These are phyloP conservation scores for Zaprionus davidi DNA, from an alignment of 1,140 invertebrate species.

Conservation along the genomic window DNA sequence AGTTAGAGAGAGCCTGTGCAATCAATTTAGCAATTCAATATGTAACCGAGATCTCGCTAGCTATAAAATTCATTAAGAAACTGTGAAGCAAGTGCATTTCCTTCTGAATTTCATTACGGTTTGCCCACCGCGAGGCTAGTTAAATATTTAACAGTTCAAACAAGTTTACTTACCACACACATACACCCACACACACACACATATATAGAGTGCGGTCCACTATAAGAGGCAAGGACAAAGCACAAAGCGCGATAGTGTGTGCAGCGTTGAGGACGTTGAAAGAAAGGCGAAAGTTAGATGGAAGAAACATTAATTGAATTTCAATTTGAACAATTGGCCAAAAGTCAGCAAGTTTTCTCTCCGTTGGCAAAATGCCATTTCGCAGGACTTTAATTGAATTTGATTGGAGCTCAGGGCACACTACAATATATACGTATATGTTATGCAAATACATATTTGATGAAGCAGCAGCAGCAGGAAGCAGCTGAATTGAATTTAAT, in stretches of 20 bases:
- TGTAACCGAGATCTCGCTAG: slow-evolving; percentile 34
- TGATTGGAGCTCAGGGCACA: slow-evolving; percentile 16
- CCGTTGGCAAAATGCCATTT: slow-evolving; percentile 2
- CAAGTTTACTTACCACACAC: slow-evolving; percentile 56
- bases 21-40: slow-evolving; percentile 49
- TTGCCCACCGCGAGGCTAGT: slow-evolving; percentile 65
- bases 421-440: neutral
- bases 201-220: neutral
- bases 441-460: slow-evolving; percentile 31
- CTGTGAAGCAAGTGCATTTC: slow-evolving; percentile 44
- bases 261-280: neutral
- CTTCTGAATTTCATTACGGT: slow-evolving; percentile 64
- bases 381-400: slow-evolving; percentile 54
- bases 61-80: slow-evolving; percentile 81
- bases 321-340: slow-evolving; percentile 71
- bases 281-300: slow-evolving; percentile 27
- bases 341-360: slow-evolving; percentile 24
- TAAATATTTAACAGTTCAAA: slow-evolving; percentile 77
- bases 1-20: slow-evolving; percentile 16
- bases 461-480: neutral
- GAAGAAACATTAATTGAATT: slow-evolving; percentile 77
- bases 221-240: slow-evolving; percentile 31
- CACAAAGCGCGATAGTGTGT: slow-evolving; percentile 16
- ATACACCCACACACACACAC: neutral
- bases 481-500: slow-evolving; percentile 32